Conservation (phyloP, 2,888 invertebrate genomes). For the Periphyllus acericola region DNA sequence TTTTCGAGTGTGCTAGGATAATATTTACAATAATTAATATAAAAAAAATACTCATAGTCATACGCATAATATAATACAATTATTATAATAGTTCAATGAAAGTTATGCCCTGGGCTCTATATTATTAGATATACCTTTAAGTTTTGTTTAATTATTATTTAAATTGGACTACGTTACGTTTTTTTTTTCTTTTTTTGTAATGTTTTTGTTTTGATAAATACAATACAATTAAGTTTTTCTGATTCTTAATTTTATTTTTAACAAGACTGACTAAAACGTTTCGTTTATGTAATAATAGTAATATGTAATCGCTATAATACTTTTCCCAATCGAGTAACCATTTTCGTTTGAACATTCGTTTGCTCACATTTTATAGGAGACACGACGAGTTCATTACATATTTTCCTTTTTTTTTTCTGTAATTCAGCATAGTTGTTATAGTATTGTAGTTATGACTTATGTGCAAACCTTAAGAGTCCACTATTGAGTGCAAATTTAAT, state of each 20-base stretch:
- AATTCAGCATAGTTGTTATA: slow-evolving; percentile 23
- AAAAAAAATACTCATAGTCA: slow-evolving; percentile 51
- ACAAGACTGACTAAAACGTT: slow-evolving; percentile 30
- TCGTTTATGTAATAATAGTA: background rate
- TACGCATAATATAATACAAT: slow-evolving; percentile 43
- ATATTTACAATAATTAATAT: slow-evolving; percentile 44
- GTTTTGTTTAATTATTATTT: slow-evolving; percentile 2
- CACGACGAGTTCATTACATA: background rate
- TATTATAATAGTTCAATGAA: slow-evolving; percentile 57
- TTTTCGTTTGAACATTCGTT: slow-evolving; percentile 4
- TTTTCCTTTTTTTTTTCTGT: background rate
- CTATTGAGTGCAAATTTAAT: background rate
- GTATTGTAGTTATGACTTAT: slow-evolving; percentile 4
- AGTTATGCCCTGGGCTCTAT: slow-evolving; percentile 56
- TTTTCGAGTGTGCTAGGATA: slow-evolving; percentile 61
- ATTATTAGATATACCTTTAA: background rate
- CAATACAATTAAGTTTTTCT: slow-evolving; percentile 26
- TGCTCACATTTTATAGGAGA: background rate
- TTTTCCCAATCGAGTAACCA: background rate
- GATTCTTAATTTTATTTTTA: background rate
- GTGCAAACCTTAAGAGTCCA: slow-evolving; percentile 19
- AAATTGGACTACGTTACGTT: slow-evolving; percentile 5
- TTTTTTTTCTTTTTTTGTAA: background rate
- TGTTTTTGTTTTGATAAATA: background rate
- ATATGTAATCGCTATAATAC: background rate